Percentiles rank a stretch among this genome's conserved stretches.
Evolutionary conservation across 1,140 invertebrate species (phyloP).

Genomic region (Heliothis subflexa): DNA sequence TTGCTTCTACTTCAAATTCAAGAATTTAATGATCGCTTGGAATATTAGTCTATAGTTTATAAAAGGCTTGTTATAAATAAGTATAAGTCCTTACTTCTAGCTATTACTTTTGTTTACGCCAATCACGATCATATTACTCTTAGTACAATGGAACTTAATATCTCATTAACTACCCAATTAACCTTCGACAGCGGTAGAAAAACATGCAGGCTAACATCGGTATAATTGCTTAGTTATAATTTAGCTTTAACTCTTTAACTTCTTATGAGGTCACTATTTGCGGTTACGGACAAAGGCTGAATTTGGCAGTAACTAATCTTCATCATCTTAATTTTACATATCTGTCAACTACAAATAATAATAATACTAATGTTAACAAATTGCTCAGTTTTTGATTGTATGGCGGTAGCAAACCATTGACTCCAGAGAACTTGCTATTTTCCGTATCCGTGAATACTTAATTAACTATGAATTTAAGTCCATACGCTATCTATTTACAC

Average conservation of each 20-base stretch:
- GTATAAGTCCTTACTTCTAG: conserved; percentile 27
- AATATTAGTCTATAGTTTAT: conserved; percentile 9
- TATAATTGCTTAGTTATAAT: conserved; percentile 34
- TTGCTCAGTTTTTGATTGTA: conserved; percentile 40
- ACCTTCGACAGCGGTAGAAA: conserved; percentile 25
- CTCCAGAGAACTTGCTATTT: conserved; percentile 38
- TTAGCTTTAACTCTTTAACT: conserved; percentile 38
- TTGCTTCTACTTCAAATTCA: background rate
- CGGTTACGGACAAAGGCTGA: conserved; percentile 54
- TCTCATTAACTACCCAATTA: conserved; percentile 39
- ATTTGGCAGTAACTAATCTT: conserved; percentile 57
- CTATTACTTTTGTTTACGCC: conserved; percentile 17
- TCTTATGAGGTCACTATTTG: conserved; percentile 44
- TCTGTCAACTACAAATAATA: conserved; percentile 33
- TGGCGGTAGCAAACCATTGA: conserved; percentile 41
- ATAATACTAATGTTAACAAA: conserved; percentile 43
- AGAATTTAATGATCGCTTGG: background rate
- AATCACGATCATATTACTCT: conserved; percentile 22
- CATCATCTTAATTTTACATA: conserved; percentile 41
- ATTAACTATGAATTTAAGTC: conserved; percentile 57
- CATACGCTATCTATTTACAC: conserved; percentile 71
- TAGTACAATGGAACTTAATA: conserved; percentile 24
- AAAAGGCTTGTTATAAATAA: conserved; percentile 39
- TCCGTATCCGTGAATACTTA: conserved; percentile 43
- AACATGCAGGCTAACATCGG: conserved; percentile 3